Base-by-base conservation (phyloP, 2,113 vertebrate species). In the Asarcornis scutulata region DNA sequence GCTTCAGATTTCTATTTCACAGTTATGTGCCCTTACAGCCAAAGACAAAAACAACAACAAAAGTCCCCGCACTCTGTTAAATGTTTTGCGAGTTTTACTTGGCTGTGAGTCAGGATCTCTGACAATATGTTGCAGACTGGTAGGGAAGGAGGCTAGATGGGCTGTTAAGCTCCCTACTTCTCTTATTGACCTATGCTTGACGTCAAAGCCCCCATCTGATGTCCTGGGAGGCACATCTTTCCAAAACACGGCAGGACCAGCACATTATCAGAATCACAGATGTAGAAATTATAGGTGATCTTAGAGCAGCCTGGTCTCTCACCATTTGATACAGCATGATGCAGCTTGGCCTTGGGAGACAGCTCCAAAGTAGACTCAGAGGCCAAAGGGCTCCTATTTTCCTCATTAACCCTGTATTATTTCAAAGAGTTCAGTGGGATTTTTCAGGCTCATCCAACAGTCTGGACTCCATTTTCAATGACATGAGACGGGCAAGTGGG, bases 1-100 rank as follows among this genome's bases (percentile, higher is more conserved):
- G 92, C 86, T 89, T 89, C 77, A 52, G 34, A 48, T 87, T 89
- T 89, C 73, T 53, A 13, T 31, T 86, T 92, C 68, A 48, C 15
- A 53, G 73, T 46, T 11, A 83, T 50, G 52, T 31, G 34, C 34
- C 46, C 63, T 67, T 48, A 58, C 9, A 89, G 62, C 9, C 26
- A 75, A 44, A 13, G 48, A 62, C 59, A 84, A 91, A 18, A 95
- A 82, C 77, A 2, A 93, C 69, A 50, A 52, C 22, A 52, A 13
- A 84, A 77, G 84, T 50, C 23, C n/a, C 64, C 32, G 59, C 20
- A 50, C 48, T 63, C 36, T 55, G 31, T 4, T 59, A 64, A 92
- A 56, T 20, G 11, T 2, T 55, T 68, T 50, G 68, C 73, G 71
- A 48, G 34, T 74, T 90, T 77, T 31, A 38, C 38, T 84, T 81